These are phyloP conservation scores for Andrena dorsata DNA, from an alignment of 2,888 invertebrate genomes.

Conservation along the genomic window DNA sequence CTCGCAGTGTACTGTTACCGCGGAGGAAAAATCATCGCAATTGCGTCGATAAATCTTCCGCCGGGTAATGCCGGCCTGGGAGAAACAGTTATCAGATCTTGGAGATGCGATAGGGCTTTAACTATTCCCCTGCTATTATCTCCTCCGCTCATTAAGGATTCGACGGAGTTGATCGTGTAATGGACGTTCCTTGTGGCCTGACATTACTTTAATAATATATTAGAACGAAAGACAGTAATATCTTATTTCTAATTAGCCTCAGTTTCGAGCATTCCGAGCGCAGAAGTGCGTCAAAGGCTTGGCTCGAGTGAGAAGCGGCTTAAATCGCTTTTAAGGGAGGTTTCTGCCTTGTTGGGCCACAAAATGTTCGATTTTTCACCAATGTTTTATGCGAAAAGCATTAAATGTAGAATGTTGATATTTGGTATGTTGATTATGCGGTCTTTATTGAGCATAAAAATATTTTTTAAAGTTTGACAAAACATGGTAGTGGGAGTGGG, in stretches of 20 bases:
- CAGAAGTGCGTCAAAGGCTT: too few species aligned
- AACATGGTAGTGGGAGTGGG: too few species aligned
- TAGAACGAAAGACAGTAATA: not conserved
- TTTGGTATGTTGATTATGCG: too few species aligned
- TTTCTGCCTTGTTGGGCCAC: too few species aligned
- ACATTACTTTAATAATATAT: constrained; percentile 55
- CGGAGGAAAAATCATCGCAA: constrained; percentile 52
- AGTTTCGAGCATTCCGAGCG: too few species aligned
- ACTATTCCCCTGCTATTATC: constrained; percentile 69
- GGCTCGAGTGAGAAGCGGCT: too few species aligned
- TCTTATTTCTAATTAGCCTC: not conserved
- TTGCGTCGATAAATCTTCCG: constrained; percentile 67
- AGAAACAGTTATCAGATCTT: constrained; percentile 68
- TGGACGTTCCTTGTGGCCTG: constrained; percentile 34
- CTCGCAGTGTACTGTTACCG: constrained; percentile 39
- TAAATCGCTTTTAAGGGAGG: too few species aligned
- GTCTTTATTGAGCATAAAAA: too few species aligned
- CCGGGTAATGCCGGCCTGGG: constrained; percentile 56
- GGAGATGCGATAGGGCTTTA: constrained; percentile 64
- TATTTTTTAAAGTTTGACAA: too few species aligned
- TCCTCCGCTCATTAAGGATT: constrained; percentile 64
- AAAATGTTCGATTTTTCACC: too few species aligned
- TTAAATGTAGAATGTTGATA: too few species aligned
- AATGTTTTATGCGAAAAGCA: too few species aligned
- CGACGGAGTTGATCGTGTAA: constrained; percentile 57